Conservation (phyloP, 1,140 invertebrate genomes). For the Vollenhovia emeryi region DNA sequence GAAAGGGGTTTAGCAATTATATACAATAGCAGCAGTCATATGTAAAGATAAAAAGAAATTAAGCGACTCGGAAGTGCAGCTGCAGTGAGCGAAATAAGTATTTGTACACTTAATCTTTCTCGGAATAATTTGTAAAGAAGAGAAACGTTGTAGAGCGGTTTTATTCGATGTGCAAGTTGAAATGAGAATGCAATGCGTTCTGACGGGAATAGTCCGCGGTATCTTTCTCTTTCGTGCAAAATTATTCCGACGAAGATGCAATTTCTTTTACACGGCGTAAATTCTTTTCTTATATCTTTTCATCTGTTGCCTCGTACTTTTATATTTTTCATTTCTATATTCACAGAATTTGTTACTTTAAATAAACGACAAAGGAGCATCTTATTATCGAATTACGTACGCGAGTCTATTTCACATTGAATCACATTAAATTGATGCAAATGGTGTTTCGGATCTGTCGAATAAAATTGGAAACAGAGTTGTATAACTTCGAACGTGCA, state of each 20-base stretch:
- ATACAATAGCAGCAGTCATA: no score
- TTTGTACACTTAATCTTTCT: not conserved
- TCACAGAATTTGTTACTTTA: not conserved
- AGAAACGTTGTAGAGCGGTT: not conserved
- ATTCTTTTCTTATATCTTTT: not conserved
- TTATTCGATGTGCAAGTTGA: not conserved
- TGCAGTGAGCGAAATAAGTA: not conserved
- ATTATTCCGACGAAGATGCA: not conserved
- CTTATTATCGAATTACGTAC: not conserved
- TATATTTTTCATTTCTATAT: not conserved
- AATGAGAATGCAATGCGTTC: not conserved
- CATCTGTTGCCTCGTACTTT: not conserved
- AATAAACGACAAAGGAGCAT: not conserved
- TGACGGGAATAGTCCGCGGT: not conserved
- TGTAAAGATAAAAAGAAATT: slow-evolving; percentile 1
- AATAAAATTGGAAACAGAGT: not conserved
- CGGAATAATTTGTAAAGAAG: not conserved
- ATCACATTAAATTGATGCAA: not conserved
- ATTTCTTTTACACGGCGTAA: not conserved
- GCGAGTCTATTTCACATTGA: not conserved
- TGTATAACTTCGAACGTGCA: not conserved
- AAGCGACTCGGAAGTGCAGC: not conserved
- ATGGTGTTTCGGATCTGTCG: not conserved
- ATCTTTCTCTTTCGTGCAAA: not conserved
- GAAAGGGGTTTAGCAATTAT: not conserved